Percentiles rank a stretch among this genome's conserved stretches.
These are phyloP conservation scores for Phocoena sinus DNA, from an alignment of 2,113 vertebrate species.

Conservation along the genomic window DNA sequence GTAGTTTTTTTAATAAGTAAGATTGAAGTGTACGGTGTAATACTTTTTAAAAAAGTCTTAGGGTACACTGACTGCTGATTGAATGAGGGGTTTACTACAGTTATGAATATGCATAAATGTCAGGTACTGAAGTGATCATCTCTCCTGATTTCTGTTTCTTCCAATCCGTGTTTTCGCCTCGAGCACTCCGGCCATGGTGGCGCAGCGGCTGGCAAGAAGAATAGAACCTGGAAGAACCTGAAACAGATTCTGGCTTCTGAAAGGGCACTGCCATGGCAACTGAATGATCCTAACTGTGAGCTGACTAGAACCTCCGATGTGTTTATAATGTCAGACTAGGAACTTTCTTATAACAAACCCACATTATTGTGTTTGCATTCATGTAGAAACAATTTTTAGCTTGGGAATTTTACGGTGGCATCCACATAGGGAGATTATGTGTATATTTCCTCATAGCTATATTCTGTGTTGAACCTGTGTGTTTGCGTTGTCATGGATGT, in stretches of 20 bases:
- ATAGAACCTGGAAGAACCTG: conserved; percentile 98
- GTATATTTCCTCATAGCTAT: not conserved
- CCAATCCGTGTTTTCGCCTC: conserved; percentile 62
- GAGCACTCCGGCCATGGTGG: conserved; percentile 98
- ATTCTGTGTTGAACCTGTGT: not conserved
- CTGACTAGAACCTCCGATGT: conserved; percentile 73
- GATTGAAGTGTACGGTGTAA: conserved; percentile 50
- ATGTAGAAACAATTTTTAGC: not conserved
- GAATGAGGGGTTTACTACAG: not conserved
- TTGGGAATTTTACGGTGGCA: not conserved
- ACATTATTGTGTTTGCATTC: not conserved
- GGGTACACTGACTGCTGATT: conserved; percentile 50
- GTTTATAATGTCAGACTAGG: conserved; percentile 75
- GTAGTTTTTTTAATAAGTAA: conserved; percentile 48
- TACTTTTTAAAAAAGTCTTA: conserved; percentile 53
- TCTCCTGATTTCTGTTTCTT: conserved; percentile 55
- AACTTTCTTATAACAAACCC: conserved; percentile 67
- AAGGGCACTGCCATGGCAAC: conserved; percentile 94
- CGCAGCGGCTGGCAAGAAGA: conserved; percentile 97
- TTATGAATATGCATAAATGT: conserved; percentile 49
- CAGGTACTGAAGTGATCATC: conserved; percentile 22
- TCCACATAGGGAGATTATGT: not conserved
- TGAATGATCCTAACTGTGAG: conserved; percentile 96
- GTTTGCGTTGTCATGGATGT: not conserved
- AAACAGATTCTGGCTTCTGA: conserved; percentile 97